Base-by-base conservation (phyloP, 2,797 vertebrate species). In the Mionectes olivaceus region DNA sequence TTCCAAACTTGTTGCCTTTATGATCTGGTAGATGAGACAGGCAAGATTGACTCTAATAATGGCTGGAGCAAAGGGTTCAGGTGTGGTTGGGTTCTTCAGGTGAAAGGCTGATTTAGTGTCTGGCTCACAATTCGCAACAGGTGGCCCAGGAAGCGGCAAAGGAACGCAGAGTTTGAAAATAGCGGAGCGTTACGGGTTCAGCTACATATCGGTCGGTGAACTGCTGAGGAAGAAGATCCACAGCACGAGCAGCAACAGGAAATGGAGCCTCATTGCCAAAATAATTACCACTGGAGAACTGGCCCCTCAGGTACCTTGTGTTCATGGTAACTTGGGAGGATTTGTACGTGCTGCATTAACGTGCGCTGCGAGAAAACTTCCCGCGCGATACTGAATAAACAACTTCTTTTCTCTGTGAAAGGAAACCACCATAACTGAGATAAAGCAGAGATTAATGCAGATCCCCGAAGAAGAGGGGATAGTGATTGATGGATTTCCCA, bases 361-460 rank as follows among this genome's bases (percentile, higher is more conserved):
- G 12, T 80, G 25, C 53, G 71, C 44, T 43, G 47, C 63, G 91
- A 80, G 65, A 68, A 90, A 83, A 84, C 33, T 14, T 85, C 23
- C 50, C 78, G 81, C 70, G 37, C 15, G 7, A 52, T 77, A 37
- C 39, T 75, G 52, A 46, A 67, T 87, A 52, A 67, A 35, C 63
- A 47, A 65, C 11, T 93, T 95, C 10, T 93, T 95, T 91, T 93
- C 60, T 97, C 27, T 89, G 47, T 95, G 80, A 80, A 97, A 99
- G 99, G 99, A 99, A 97, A 99, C 99, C 21, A 99, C 99, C 47
- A 99, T 99, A 95, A 99, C 99, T 16, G 99, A 99, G 97, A 99
- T 99, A 97, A 99, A 99, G 97, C 99, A 99, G 97, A 99, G 98
- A 96, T 97, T 99, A 90, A 99, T 99, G 99, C 99, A 99, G 97